Conservation (phyloP, 2,888 invertebrate genomes). For the Drosophila mimetica region DNA sequence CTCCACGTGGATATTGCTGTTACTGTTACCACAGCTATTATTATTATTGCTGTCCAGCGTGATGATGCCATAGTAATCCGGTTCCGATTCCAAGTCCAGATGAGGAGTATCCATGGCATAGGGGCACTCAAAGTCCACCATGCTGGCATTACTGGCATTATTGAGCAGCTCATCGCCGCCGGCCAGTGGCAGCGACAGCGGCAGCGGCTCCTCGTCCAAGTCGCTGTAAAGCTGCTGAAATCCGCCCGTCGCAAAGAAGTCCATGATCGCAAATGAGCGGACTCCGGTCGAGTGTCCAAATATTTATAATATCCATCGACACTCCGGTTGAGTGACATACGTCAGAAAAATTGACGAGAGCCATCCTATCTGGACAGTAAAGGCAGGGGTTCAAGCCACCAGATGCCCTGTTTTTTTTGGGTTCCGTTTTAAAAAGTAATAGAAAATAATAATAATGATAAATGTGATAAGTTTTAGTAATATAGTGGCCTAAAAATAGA, state of each 20-base stretch:
- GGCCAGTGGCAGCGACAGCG: no score
- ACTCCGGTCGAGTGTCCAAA: conserved; percentile 55
- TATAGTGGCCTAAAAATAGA: no score
- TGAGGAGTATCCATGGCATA: conserved; percentile 53
- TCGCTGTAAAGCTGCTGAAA: conserved; percentile 84
- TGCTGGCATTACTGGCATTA: not conserved
- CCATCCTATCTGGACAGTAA: not conserved
- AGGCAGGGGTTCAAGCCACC: not conserved
- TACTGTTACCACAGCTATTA: conserved; percentile 28
- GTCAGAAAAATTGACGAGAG: not conserved
- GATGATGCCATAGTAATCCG: conserved; percentile 70
- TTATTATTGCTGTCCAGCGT: conserved; percentile 59
- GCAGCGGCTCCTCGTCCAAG: conserved; percentile 75
- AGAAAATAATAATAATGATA: no score
- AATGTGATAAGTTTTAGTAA: no score
- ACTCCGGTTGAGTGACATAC: not conserved
- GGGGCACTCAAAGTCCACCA: conserved; percentile 39
- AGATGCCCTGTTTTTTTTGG: not conserved
- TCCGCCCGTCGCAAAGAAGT: conserved; percentile 84
- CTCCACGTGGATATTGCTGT: conserved; percentile 1
- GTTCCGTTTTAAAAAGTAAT: no score
- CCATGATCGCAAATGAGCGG: conserved; percentile 75
- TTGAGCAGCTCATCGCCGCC: conserved; percentile 8
- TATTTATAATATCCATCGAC: conserved; percentile 59
- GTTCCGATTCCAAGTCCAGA: conserved; percentile 38